A percentile compares a stretch with the other conserved stretches of the same genome.
Conservation (phyloP, 2,797 vertebrate genomes). For the Mergus octosetaceus region DNA sequence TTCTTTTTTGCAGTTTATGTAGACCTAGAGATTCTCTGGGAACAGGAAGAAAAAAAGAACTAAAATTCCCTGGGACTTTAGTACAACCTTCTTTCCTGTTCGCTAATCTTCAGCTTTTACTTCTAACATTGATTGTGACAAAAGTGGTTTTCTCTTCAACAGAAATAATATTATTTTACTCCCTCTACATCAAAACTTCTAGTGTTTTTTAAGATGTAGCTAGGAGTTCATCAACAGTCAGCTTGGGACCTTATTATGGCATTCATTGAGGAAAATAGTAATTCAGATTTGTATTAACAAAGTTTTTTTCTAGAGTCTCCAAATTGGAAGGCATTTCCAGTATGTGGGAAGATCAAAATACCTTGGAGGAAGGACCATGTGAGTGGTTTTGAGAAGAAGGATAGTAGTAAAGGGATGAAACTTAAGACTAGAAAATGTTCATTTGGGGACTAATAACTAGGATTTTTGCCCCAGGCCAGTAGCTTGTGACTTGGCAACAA, state of each 20-base stretch:
- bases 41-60: background rate
- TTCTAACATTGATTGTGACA: background rate
- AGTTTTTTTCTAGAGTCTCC: background rate
- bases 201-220: background rate
- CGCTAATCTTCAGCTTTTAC: background rate
- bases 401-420: background rate
- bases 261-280: too few species aligned
- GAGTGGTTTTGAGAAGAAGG: background rate
- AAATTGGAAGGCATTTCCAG: background rate
- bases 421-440: background rate
- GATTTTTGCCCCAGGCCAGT: background rate
- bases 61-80: background rate
- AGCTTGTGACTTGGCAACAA: background rate
- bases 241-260: background rate
- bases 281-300: background rate
- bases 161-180: background rate
- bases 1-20: background rate
- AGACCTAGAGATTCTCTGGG: background rate
- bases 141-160: background rate
- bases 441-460: background rate
- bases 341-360: background rate
- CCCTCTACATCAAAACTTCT: background rate
- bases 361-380: background rate
- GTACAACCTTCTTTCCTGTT: background rate
- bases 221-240: background rate